phyloP scores from a whole-genome alignment of 2,797 vertebrate species.

The Coluber constrictor region DNA sequence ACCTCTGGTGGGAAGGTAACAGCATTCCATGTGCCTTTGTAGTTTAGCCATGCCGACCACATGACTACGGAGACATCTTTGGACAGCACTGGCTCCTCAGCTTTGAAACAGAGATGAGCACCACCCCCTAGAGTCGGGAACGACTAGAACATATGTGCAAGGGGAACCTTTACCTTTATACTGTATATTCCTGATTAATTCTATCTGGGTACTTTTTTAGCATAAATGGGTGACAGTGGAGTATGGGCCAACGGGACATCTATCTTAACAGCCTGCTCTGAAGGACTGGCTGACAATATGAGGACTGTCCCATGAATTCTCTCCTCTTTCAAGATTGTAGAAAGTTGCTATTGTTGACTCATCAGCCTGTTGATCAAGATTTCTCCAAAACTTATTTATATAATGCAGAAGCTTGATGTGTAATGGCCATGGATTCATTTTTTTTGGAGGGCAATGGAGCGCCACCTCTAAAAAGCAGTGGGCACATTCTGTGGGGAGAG shows the following conservation, averaged over 20 bases:
- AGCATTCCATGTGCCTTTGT: too few relatives aligned
- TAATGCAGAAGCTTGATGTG: background rate
- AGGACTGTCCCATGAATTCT: background rate
- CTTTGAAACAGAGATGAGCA: too few relatives aligned
- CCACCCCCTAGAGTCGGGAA: too few relatives aligned
- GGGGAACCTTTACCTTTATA: too few relatives aligned
- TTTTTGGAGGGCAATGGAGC: background rate
- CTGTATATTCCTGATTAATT: background rate
- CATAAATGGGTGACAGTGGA: background rate
- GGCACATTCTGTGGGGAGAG: background rate
- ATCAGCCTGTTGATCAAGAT: background rate
- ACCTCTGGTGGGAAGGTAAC: too few relatives aligned
- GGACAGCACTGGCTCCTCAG: too few relatives aligned
- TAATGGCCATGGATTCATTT: background rate
- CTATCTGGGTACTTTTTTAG: background rate
- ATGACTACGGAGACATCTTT: too few relatives aligned
- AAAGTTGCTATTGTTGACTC: background rate
- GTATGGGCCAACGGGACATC: background rate
- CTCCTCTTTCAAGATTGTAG: background rate
- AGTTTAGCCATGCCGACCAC: too few relatives aligned
- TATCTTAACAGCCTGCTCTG: background rate
- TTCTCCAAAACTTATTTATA: background rate
- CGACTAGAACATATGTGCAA: too few relatives aligned
- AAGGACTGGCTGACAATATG: background rate
- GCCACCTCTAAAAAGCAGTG: background rate